These are phyloP conservation scores for Melanophora roralis DNA, from an alignment of 2,888 invertebrate species.

Conservation along the genomic window DNA sequence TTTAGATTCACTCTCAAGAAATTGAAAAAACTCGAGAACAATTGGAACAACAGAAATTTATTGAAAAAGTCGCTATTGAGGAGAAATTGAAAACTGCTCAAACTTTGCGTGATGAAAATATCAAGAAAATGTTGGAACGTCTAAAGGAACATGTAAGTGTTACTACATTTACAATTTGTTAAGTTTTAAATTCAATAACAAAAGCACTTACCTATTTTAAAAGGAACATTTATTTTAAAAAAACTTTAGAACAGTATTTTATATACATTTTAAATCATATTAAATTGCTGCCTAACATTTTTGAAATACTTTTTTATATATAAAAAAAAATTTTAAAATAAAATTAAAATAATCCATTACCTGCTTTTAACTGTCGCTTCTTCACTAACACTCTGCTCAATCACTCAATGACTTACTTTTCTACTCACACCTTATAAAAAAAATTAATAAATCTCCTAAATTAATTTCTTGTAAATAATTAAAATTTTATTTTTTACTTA, in stretches of 20 bases:
- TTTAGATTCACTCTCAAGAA: slow-evolving; percentile 77
- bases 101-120: slow-evolving; percentile 92
- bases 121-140: slow-evolving; percentile 93
- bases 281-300: too few relatives aligned
- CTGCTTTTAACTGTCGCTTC: too few relatives aligned
- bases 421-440: too few relatives aligned
- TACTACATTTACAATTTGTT: neutral
- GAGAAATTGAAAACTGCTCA: slow-evolving; percentile 92
- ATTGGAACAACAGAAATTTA: slow-evolving; percentile 90
- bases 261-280: too few relatives aligned
- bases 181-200: slow-evolving; percentile 20
- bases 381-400: neutral
- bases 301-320: too few relatives aligned
- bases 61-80: slow-evolving; percentile 90
- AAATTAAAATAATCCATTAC: slow-evolving; percentile 26
- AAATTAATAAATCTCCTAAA: too few relatives aligned
- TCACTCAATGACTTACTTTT: too few relatives aligned
- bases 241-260: too few relatives aligned
- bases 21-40: slow-evolving; percentile 84
- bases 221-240: too few relatives aligned
- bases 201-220: slow-evolving; percentile 42
- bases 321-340: neutral
- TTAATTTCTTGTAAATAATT: slow-evolving; percentile 42
- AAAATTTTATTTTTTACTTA: slow-evolving; percentile 41
- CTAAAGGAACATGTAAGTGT: slow-evolving; percentile 92